Base-by-base conservation (phyloP, 2,797 vertebrate genomes). In the Sebastes diaconus region DNA sequence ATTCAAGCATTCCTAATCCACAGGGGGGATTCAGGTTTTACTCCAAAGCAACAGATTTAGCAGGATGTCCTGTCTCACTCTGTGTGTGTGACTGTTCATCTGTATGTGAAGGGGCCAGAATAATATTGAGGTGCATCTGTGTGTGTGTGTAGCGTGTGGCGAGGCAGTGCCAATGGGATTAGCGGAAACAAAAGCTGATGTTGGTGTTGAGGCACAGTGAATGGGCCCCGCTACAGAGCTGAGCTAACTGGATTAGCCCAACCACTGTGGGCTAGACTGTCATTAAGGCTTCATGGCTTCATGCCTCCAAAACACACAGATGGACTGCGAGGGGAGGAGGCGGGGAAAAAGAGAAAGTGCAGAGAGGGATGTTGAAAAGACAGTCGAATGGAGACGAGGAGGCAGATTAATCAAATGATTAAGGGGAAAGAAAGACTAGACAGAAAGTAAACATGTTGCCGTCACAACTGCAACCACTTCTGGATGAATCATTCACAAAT, bases 171-270 rank as follows among this genome's bases (percentile, higher is more conserved):
- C 88, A 89, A 86, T 84, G 69, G 86, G 89, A 94, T 93, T 93
- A 92, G n/a, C 46, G n/a, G 81, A 88, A 39, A 93, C 88, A 93
- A 93, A 92, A 90, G 84, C 57, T 78, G 79, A 77, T 67, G 70
- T 25, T 76, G 80, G 73, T 50, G 75, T 77, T 12, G 77, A 77
- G 83, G 72, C 86, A 57, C 29, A 14, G 72, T 72, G 84, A 91
- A 84, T 59, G 79, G 70, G 52, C 27, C 77, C 54, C 12, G 10
- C 78, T 66, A 66, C 68, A 81, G 64, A 65, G 81, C 67, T 13
- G 61, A 78, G 75, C 75, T 89, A 93, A 94, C 87, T 77, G 91
- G 93, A 94, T 94, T 94, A 93, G 79, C 59, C 67, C 74, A 20
- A 65, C 63, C 80, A 78, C 84, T 86, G 84, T 81, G 72, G 63